Base-by-base conservation (phyloP, 2,113 vertebrate species). In the Serinus canaria region DNA sequence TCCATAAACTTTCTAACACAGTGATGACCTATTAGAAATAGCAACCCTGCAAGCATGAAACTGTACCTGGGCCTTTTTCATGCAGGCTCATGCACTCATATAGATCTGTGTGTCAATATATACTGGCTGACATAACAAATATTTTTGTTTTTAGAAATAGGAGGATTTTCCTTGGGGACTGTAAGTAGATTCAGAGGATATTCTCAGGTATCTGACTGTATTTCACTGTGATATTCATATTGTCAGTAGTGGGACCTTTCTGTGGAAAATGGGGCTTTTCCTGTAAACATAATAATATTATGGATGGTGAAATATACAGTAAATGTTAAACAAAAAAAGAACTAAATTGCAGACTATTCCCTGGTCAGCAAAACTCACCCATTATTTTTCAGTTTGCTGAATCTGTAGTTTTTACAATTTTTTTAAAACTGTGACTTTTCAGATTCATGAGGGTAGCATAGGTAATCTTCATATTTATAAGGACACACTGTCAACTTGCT, bases 391-490 rank as follows among this genome's bases (percentile, higher is more conserved):
- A 90, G 94, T 95, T 96, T 97, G 97, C 97, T 97, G 97, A 97
- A 96, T 97, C 87, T 75, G 95, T 95, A 90, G 76, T 91, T 97
- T 97, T 92, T 87, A 52, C 41, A 28, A 8, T 89, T 93, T 97
- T 62, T 95, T 92, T 53, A 46, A 85, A 96, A 89, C 95, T 75
- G 64, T 96, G 96, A 96, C 95, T 97, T 97, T 97, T 96, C 93
- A 94, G 93, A 96, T 96, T 95, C 96, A 95, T 95, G 94, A 96
- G 79, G 69, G 46, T 89, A 94, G 92, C 74, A 69, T 50, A 96
- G 93, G 95, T 89, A 97, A 97, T 96, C 93, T 97, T 97, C 96
- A 97, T 97, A 96, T 97, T 97, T 96, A 97, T 97, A 97, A 97
- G 96, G 96, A 97, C 90, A 95, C 75, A 95, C 95, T 97, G 96